Evolutionary conservation across 2,113 vertebrate species (phyloP), one percentile per base, ranked within the genome.

Genomic region (Caloenas nicobarica): DNA sequence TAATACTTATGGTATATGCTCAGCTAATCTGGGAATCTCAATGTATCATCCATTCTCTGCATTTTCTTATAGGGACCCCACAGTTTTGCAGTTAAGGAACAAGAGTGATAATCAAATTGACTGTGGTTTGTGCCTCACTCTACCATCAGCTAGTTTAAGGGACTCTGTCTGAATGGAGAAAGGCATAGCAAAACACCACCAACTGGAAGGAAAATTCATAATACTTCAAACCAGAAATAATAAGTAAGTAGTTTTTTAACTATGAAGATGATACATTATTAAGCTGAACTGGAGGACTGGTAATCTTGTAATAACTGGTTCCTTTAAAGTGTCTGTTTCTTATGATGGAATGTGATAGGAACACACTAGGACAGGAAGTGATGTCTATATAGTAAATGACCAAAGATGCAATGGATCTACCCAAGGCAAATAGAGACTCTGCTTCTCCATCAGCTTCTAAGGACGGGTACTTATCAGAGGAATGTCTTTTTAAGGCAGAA

Each of bases 11-110:
- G 18, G 24, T 87, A 68, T 60, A 66, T 54, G 28, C 26, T 88
- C 21, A 68, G 10, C 22, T 94, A 92, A 95, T 95, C 50, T 91
- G 80, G 24, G 85, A 70, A 93, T 83, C 81, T 95, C 50, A 71
- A 31, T 70, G 58, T 57, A 80, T 38, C 31, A 96, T 88, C 77
- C 5, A 60, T 86, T 95, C 80, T 60, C 56, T 78, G 40, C 25
- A 69, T 91, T 88, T 94, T 54, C 36, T 50, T 23, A 3, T 14
- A 57, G 29, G 23, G 10, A 87, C 1, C 16, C 18, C 25, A 50
- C 5, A 80, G 60, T 48, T 79, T 44, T 84, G 38, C 15, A 74
- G 70, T 44, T 69, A 79, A 79, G 50, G 50, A 90, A 31, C 5
- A 76, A 51, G 9, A 19, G 14, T 62, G 13, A 19, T 61, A 66